These are phyloP conservation scores for Diogma glabrata DNA, from an alignment of 2,888 invertebrate species.

Conservation along the genomic window DNA sequence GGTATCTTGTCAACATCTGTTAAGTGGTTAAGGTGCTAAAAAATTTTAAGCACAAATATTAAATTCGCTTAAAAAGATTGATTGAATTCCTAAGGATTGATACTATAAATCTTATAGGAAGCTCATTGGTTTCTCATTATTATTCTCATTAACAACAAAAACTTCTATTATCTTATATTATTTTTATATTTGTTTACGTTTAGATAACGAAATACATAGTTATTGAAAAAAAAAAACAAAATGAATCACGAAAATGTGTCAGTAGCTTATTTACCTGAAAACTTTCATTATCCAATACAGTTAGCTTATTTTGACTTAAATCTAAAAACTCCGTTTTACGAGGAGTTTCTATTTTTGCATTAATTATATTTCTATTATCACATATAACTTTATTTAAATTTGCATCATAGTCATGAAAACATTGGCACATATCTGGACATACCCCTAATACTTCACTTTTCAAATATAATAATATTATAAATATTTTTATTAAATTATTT, in stretches of 20 bases:
- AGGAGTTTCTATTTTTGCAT: background rate
- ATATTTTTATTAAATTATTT: slow-evolving; percentile 22
- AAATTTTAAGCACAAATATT: too few species aligned
- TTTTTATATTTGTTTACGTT: too few species aligned
- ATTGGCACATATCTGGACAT: background rate
- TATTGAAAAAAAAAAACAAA: slow-evolving; percentile 2
- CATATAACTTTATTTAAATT: slow-evolving; percentile 1
- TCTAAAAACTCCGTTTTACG: slow-evolving; percentile 1
- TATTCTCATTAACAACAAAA: too few species aligned
- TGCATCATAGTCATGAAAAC: background rate
- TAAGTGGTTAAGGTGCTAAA: too few species aligned
- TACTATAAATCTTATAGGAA: too few species aligned
- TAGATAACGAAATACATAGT: background rate
- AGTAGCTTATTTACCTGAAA: background rate
- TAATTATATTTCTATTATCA: background rate
- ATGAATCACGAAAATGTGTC: background rate
- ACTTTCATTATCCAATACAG: background rate
- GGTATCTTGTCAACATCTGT: too few species aligned
- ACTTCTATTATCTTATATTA: too few species aligned
- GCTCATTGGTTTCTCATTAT: too few species aligned
- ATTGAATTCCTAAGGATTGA: too few species aligned
- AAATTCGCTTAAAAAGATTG: too few species aligned
- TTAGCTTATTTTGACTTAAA: slow-evolving; percentile 4
- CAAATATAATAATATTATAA: too few species aligned
- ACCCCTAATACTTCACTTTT: too few species aligned